Evolutionary conservation across 2,888 invertebrate species (phyloP), one percentile per base, ranked within the genome.

Genomic region (Cheilosia soror): DNA sequence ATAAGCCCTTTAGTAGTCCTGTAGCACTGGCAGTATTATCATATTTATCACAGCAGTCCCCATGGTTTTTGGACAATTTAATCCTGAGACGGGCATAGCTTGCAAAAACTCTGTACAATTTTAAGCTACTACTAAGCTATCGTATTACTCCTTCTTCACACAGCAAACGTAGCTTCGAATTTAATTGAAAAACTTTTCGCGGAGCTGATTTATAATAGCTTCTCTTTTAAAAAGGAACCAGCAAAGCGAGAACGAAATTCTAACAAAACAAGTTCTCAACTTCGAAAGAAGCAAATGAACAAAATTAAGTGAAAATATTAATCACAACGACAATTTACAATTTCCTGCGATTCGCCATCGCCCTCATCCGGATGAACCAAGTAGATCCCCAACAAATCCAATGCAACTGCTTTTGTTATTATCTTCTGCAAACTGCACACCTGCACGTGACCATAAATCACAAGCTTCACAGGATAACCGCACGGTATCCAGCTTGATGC

Each of bases 401-500:
- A 42, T 62, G 68, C 66, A 60, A 49, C 40, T 72, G 58, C 44
- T 40, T 29, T 20, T 71, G 57, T 55, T 51, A 66, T 71, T 53
- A 71, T 71, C 47, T 82, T 53, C 44, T 37, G 25, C 65, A 79
- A 75, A 51, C 44, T 20, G 53, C 47, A 71, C 84, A 84, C 75
- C 84, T 84, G 80, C 60, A 80, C 80, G 58, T 63, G 79, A 71
- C 75, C 42, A 84, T 84, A 84, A 84, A 75, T 84, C 60, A 65
- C 55, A 66, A 44, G 68, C 58, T 53, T 53, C 79, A 15, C 33
- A 65, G 63, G 73, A 79, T 75, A 73, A 58, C 68, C 62, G 44
- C 49, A n/a, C 25, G 29, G 44, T 20, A 63, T 57, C 51, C 49
- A 29, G 27, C 15, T 29, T 15, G 29, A 5, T 40, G 33, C 29